Percentiles rank a stretch among this genome's conserved stretches.
phyloP scores from a whole-genome alignment of 2,797 vertebrate species.

The Pseudocheirus occidentalis region DNA sequence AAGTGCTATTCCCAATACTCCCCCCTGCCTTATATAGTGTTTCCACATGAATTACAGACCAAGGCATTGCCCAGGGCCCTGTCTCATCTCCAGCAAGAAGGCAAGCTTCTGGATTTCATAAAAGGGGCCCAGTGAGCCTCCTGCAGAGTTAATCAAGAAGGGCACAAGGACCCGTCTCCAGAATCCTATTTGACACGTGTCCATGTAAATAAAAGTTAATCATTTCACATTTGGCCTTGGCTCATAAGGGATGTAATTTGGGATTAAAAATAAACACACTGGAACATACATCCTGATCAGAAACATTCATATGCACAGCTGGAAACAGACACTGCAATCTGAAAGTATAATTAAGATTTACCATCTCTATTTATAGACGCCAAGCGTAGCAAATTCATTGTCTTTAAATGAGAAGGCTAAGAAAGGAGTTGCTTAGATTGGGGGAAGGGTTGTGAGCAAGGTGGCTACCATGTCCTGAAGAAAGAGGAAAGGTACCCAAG shows the following conservation, averaged over 20 bases:
- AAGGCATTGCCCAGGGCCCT: neutral
- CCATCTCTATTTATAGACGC: constrained; percentile 81
- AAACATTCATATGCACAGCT: constrained; percentile 77
- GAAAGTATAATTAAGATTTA: constrained; percentile 82
- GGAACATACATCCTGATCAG: constrained; percentile 70
- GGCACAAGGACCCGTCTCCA: constrained; percentile 41
- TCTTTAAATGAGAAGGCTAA: constrained; percentile 76
- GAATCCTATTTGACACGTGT: constrained; percentile 63
- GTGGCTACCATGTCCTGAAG: constrained; percentile 20
- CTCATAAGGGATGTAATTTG: constrained; percentile 68
- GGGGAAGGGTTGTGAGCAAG: constrained; percentile 59
- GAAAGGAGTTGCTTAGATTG: constrained; percentile 37
- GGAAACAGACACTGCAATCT: constrained; percentile 75
- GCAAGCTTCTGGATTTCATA: neutral
- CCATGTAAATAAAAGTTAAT: constrained; percentile 68
- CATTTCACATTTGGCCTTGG: constrained; percentile 70
- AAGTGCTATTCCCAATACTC: neutral
- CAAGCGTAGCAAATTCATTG: constrained; percentile 79
- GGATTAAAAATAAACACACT: constrained; percentile 77
- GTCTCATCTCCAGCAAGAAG: neutral
- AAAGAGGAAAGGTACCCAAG: constrained; percentile 37
- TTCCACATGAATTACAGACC: neutral
- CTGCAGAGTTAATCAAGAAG: constrained; percentile 53
- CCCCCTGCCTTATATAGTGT: neutral
- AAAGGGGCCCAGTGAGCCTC: constrained; percentile 52